Percentiles rank a stretch among this genome's conserved stretches.
Conservation (phyloP, 1,140 invertebrate genomes). For the Triops longicaudatus region DNA sequence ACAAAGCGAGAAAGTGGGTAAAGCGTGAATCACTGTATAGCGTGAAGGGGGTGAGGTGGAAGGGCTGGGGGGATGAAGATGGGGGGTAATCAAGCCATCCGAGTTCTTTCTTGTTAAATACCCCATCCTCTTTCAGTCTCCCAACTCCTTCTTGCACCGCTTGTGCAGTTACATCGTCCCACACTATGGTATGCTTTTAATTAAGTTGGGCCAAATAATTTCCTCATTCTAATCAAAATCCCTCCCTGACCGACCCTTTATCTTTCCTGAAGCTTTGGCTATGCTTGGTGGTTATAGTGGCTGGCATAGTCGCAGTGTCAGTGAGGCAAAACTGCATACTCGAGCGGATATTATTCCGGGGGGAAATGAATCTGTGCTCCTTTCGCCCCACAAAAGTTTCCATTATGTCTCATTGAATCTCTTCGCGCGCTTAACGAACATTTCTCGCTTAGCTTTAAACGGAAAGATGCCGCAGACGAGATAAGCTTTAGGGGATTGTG, state of each 20-base stretch:
- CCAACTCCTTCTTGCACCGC: neutral
- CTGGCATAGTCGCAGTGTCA: neutral
- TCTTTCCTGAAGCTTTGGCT: conserved; percentile 11
- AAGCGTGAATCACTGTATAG: conserved; percentile 10
- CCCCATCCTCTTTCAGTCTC: neutral
- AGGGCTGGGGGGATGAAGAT: neutral
- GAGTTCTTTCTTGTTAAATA: neutral
- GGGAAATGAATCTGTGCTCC: neutral
- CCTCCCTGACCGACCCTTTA: conserved; percentile 13
- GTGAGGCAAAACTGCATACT: conserved; percentile 4
- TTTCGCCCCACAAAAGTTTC: neutral
- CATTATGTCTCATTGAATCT: conserved; percentile 8
- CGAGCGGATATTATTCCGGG: neutral
- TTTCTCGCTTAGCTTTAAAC: neutral
- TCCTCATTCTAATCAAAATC: conserved; percentile 12
- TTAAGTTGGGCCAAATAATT: conserved; percentile 12
- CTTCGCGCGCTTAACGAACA: neutral
- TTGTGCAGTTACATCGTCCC: neutral
- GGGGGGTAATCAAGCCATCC: neutral
- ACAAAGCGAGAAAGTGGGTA: neutral
- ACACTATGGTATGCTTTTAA: conserved; percentile 12
- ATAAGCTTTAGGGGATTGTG: no score
- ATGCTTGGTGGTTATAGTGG: neutral
- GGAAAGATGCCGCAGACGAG: neutral
- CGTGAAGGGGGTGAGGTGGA: neutral